Conservation (phyloP, 1,140 invertebrate genomes). For the Geopemphigus sp. region DNA sequence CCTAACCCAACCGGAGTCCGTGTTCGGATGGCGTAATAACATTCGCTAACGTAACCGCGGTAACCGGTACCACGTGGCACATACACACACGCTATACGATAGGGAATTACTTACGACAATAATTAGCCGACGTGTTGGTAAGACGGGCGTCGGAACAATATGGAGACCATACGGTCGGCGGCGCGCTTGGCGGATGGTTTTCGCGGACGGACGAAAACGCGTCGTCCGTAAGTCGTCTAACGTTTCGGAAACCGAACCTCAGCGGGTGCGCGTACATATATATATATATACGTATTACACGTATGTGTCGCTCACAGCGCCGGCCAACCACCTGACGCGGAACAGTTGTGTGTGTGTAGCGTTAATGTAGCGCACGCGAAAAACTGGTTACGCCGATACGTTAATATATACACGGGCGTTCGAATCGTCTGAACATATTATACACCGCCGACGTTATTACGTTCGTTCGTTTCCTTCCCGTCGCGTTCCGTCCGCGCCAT, state of each 20-base stretch:
- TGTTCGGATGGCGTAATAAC: too few species aligned
- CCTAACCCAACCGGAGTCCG: too few species aligned
- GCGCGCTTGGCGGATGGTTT: neutral
- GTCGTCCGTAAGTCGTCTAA: neutral
- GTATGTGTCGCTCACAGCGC: neutral
- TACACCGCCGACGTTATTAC: constrained; percentile 2
- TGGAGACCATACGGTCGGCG: too few species aligned
- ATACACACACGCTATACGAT: too few species aligned
- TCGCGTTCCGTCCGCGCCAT: constrained; percentile 4
- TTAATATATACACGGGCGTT: neutral
- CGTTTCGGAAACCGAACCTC: neutral
- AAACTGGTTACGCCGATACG: constrained; percentile 22
- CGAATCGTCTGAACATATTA: too few species aligned
- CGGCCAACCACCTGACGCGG: neutral
- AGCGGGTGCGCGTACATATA: too few species aligned
- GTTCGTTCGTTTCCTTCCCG: neutral
- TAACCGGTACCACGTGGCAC: too few species aligned
- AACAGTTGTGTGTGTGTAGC: neutral
- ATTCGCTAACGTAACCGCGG: too few species aligned
- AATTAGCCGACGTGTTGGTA: too few species aligned
- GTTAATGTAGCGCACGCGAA: constrained; percentile 20
- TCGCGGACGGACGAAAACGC: neutral
- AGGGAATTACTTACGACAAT: too few species aligned
- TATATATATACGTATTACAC: too few species aligned
- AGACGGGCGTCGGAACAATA: too few species aligned